Evolutionary conservation across 2,888 invertebrate species (phyloP).

Genomic region (Augochlorella aurata): DNA sequence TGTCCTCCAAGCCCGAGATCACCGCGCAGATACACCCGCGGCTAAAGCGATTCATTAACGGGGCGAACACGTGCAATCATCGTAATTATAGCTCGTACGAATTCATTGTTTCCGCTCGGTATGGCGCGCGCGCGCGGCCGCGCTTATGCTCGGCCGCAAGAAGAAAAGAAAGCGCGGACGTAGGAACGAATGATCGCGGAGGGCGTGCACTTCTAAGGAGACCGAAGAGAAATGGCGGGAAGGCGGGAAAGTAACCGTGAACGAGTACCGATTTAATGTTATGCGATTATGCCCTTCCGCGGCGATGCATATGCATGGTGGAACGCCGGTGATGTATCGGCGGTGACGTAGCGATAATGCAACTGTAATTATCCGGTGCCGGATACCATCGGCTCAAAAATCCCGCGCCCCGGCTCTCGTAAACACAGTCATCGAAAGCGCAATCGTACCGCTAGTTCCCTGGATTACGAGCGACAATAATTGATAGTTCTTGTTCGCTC

Average conservation of each 20-base stretch:
- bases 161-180: conserved; percentile 39
- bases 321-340: conserved; percentile 73
- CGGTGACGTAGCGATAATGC: conserved; percentile 78
- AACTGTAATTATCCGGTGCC: conserved; percentile 75
- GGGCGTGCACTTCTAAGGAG: conserved; percentile 36
- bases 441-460: conserved; percentile 48
- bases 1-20: conserved; percentile 2
- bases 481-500: conserved; percentile 36
- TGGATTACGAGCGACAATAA: conserved; percentile 52
- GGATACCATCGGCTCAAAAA: conserved; percentile 30
- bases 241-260: conserved; percentile 60
- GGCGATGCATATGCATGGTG: conserved; percentile 75
- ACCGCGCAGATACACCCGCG: conserved; percentile 10
- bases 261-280: conserved; percentile 61
- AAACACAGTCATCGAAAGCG: conserved; percentile 60
- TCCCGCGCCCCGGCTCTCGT: conserved; percentile 17
- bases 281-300: conserved; percentile 65
- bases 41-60: conserved; percentile 29
- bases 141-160: neutral
- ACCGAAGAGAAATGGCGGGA: conserved; percentile 59
- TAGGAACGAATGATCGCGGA: conserved; percentile 40
- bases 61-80: conserved; percentile 17
- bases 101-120: conserved; percentile 26
- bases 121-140: neutral
- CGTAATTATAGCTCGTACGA: conserved; percentile 16